Evolutionary conservation across 2,888 invertebrate species (phyloP).

Genomic region (Yponomeuta cagnagella): DNA sequence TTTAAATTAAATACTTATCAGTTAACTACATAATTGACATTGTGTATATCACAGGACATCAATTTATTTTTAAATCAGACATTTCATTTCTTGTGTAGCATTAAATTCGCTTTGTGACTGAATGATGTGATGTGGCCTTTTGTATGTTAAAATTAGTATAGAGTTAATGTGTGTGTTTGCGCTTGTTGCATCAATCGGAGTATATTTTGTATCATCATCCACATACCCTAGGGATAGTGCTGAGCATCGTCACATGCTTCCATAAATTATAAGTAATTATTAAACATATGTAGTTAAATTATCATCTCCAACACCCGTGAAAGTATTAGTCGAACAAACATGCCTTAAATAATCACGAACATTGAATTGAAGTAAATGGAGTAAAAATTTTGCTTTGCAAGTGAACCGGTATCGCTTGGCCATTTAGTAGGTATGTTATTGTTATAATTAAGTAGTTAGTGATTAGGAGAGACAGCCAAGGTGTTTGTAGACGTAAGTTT

Average conservation of each 20-base stretch:
- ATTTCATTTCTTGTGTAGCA: constrained; percentile 48
- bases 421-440: constrained; percentile 13
- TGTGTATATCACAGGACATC: constrained; percentile 30
- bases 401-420: constrained; percentile 49
- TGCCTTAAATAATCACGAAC: constrained; percentile 41
- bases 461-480: constrained; percentile 16
- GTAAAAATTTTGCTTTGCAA: constrained; percentile 23
- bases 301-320: constrained; percentile 52
- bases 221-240: constrained; percentile 41
- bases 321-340: constrained; percentile 55
- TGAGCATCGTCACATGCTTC: constrained; percentile 54
- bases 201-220: constrained; percentile 36
- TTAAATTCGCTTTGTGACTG: constrained; percentile 71
- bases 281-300: constrained; percentile 33
- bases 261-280: constrained; percentile 49
- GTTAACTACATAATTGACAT: constrained; percentile 26
- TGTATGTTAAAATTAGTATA: constrained; percentile 63
- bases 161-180: constrained; percentile 56
- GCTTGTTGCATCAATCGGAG: constrained; percentile 65
- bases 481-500: constrained; percentile 50
- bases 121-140: constrained; percentile 75
- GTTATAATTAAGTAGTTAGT: constrained; percentile 1
- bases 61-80: constrained; percentile 45
- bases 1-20: constrained; percentile 41
- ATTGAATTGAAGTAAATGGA: constrained; percentile 9